Conservation (phyloP, 1,140 invertebrate genomes). For the Coelopa frigida region DNA sequence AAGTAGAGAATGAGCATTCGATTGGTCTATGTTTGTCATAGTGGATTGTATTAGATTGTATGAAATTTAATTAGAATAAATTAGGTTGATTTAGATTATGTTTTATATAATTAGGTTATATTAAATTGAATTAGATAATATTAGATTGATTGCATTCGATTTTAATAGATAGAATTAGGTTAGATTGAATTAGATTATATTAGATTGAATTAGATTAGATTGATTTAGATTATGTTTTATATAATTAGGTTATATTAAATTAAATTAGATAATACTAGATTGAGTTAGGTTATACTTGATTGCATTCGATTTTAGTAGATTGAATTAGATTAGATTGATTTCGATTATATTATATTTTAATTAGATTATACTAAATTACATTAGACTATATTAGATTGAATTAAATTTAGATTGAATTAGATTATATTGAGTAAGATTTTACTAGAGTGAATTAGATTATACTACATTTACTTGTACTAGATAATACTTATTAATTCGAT, state of each 20-base stretch:
- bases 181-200: background rate
- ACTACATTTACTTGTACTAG: background rate
- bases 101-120: background rate
- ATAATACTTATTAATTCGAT: too few relatives aligned
- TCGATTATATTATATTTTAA: too few relatives aligned
- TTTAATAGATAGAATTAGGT: background rate
- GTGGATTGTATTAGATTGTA: too few relatives aligned
- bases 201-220: background rate
- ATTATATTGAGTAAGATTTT: background rate
- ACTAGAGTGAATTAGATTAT: background rate
- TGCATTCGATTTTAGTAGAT: too few relatives aligned
- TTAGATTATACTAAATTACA: too few relatives aligned
- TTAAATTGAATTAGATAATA: background rate
- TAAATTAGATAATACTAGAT: background rate
- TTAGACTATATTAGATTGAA: too few relatives aligned
- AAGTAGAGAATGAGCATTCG: too few relatives aligned
- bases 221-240: background rate
- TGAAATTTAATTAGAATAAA: too few relatives aligned
- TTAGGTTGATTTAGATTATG: too few relatives aligned
- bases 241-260: background rate
- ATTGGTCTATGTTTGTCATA: too few relatives aligned
- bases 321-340: too few relatives aligned
- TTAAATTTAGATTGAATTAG: too few relatives aligned
- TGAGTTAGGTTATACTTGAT: background rate
- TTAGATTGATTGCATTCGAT: background rate